Conservation (phyloP, 2,797 vertebrate species). For the Falco cherrug region DNA sequence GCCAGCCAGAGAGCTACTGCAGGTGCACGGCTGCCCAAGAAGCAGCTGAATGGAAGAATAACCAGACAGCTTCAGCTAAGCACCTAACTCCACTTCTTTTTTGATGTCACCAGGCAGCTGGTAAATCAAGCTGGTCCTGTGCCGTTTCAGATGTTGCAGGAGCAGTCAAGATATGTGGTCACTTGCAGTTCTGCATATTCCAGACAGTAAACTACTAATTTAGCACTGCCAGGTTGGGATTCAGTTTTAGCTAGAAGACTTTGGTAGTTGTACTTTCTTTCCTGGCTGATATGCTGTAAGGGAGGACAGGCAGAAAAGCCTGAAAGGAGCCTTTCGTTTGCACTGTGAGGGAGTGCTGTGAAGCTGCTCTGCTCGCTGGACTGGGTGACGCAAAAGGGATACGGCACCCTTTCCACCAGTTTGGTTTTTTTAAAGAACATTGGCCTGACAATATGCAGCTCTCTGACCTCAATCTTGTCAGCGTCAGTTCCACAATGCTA, state of each 20-base stretch:
- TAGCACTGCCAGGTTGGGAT: neutral
- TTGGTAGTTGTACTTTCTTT: neutral
- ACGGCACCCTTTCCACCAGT: neutral
- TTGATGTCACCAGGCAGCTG: neutral
- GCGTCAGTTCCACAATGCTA: neutral
- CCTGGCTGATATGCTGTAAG: accelerated
- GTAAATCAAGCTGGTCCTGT: neutral
- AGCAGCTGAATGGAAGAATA: neutral
- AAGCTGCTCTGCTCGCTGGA: neutral
- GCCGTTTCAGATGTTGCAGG: neutral
- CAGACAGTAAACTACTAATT: neutral
- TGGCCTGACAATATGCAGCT: neutral
- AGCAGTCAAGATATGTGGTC: neutral
- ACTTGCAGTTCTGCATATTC: neutral
- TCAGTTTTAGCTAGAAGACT: neutral
- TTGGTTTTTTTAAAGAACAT: neutral
- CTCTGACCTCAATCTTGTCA: neutral
- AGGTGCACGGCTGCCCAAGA: neutral
- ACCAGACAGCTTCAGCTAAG: neutral
- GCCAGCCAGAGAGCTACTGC: neutral
- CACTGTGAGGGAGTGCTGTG: neutral
- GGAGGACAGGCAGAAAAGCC: neutral
- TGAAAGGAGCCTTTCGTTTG: neutral
- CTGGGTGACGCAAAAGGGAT: neutral
- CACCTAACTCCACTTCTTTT: accelerated